Evolutionary conservation across 2,113 vertebrate genomes (phyloP), one percentile per base, ranked within the genome.

Genomic region (Lepisosteus osseus): DNA sequence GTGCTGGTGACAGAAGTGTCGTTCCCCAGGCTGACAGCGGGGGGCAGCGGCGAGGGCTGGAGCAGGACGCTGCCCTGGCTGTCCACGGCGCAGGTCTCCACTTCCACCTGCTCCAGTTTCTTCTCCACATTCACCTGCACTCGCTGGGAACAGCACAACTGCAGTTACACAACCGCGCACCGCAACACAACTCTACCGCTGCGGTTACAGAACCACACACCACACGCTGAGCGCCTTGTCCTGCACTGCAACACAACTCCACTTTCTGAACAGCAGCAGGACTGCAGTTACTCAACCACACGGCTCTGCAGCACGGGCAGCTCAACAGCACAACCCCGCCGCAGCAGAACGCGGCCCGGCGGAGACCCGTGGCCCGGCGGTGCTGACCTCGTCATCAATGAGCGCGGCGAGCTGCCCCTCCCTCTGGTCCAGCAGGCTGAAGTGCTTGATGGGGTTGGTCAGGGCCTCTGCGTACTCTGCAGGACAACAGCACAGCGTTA

Each of bases 381-480:
- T 15, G 62, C 84, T 86, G 64, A 94, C 94, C 90, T 95, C 94
- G 0, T 73, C 94, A 44, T 91, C 93, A 2, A 95, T 77, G 54
- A 97, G 86, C 40, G 83, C 88, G 0, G 90, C 91, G 79, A 97
- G 89, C 80, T 95, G 93, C 44, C 81, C 88, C 73, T 94, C 92
- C 61, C 95, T 88, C 84, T 94, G 93, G 77, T 92, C 89, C 86
- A 94, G 76, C 45, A 93, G 82, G 82, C 82, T 94, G 80, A 95
- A 86, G 7, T 96, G 93, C 69, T 94, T 94, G 47, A 95, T 96
- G 77, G 95, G 95, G 84, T 96, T 94, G 73, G 93, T 93, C 79
- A 97, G 80, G 9, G 94, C 94, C 8, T 94, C 92, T 0, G 93
- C 93, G 0, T 95, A 96, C 69, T 94, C 95, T 97, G 79, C 14